These are phyloP conservation scores for Macrosiphum euphorbiae DNA, from an alignment of 2,888 invertebrate genomes.

Conservation along the genomic window DNA sequence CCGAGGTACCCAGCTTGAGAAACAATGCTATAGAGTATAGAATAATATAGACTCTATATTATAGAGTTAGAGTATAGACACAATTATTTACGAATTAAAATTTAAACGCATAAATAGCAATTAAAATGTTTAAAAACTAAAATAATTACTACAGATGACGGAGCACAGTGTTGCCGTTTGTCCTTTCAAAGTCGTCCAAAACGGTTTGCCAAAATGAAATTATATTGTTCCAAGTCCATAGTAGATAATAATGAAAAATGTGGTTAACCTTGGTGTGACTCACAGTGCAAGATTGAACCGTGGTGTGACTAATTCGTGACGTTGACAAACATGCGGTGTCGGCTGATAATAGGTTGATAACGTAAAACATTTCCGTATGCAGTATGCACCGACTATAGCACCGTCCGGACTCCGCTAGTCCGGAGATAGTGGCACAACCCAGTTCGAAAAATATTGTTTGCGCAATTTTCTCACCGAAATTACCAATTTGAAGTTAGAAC, in stretches of 20 bases:
- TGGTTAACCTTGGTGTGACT: slow-evolving; percentile 50
- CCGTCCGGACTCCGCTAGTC: not conserved
- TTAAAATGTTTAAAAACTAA: not conserved
- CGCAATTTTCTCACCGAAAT: not conserved
- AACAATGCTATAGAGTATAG: no score
- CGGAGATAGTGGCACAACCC: slow-evolving; percentile 31
- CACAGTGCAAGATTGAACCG: not conserved
- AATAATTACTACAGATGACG: not conserved
- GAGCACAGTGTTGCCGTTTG: not conserved
- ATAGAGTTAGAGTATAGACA: no score
- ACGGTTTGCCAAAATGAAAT: not conserved
- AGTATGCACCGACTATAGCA: not conserved
- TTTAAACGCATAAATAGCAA: no score
- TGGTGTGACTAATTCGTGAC: slow-evolving; percentile 35
- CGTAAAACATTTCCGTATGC: slow-evolving; percentile 43
- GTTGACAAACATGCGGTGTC: slow-evolving; percentile 61
- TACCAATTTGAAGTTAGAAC: not conserved
- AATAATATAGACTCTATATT: no score
- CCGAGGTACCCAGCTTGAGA: no score
- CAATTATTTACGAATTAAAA: no score
- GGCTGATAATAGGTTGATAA: slow-evolving; percentile 52
- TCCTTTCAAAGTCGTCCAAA: not conserved
- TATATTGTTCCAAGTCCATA: not conserved
- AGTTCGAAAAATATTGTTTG: slow-evolving; percentile 37
- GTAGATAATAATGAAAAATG: not conserved